Percentiles rank a stretch among this genome's conserved stretches.
Conservation (phyloP, 2,113 vertebrate species). For the Anoplopoma fimbria region DNA sequence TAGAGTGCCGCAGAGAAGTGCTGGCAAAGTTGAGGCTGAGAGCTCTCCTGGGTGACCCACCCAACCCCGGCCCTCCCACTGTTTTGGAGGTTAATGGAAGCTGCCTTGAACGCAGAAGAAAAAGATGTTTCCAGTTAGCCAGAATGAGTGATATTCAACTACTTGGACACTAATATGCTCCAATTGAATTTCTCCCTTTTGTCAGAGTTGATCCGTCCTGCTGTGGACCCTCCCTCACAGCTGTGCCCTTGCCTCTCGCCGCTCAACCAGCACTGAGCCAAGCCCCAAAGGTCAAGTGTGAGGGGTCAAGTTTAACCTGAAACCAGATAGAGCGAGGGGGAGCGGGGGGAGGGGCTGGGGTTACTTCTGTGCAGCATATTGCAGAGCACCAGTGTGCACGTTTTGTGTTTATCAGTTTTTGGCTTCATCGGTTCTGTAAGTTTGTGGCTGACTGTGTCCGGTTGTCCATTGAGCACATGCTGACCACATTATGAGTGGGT, state of each 20-base stretch:
- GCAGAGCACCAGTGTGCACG: slow-evolving; percentile 21
- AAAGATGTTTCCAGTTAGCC: slow-evolving; percentile 81
- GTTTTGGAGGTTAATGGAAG: slow-evolving; percentile 79
- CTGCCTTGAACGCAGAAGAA: slow-evolving; percentile 70
- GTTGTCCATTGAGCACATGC: neutral
- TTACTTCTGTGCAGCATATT: slow-evolving; percentile 44
- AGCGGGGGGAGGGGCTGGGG: slow-evolving; percentile 22
- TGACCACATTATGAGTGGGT: neutral
- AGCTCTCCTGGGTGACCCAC: slow-evolving; percentile 58
- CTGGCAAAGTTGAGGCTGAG: slow-evolving; percentile 67
- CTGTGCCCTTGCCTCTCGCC: slow-evolving; percentile 71
- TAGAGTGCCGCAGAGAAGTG: slow-evolving; percentile 72
- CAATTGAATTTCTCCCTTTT: slow-evolving; percentile 81
- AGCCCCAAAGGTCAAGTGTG: slow-evolving; percentile 79
- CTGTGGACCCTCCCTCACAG: slow-evolving; percentile 76
- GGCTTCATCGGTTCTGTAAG: slow-evolving; percentile 14
- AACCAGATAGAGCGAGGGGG: slow-evolving; percentile 67
- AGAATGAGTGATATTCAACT: slow-evolving; percentile 80
- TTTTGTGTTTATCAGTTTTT: slow-evolving; percentile 28
- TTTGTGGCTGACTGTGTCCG: neutral
- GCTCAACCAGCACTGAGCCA: slow-evolving; percentile 61
- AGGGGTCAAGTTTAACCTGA: slow-evolving; percentile 82
- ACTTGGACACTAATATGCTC: slow-evolving; percentile 78
- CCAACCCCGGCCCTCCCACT: slow-evolving; percentile 60
- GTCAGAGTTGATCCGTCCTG: slow-evolving; percentile 72